A percentile compares a stretch with the other conserved stretches of the same genome.
phyloP scores from a whole-genome alignment of 2,888 invertebrate species.

The Plebejus melissa region DNA sequence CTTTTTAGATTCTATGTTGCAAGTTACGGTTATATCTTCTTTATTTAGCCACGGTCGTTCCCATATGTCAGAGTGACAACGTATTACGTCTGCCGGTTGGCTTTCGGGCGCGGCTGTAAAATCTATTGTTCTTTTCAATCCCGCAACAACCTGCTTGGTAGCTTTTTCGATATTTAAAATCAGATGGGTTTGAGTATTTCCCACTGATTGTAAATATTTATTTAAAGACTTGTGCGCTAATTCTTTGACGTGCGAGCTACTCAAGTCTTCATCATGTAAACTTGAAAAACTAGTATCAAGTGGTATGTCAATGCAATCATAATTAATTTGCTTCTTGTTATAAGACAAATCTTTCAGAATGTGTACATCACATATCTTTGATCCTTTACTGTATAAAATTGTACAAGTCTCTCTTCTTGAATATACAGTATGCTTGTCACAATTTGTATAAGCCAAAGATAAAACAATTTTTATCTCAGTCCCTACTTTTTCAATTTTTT shows the following conservation, averaged over 20 bases:
- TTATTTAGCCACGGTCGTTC: constrained; percentile 79
- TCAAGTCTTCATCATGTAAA: constrained; percentile 36
- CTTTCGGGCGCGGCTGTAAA: constrained; percentile 43
- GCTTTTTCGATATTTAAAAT: constrained; percentile 60
- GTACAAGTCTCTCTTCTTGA: constrained; percentile 49
- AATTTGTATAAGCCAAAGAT: constrained; percentile 51
- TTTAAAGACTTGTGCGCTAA: constrained; percentile 48
- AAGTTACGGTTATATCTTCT: constrained; percentile 49
- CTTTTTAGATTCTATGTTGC: background rate
- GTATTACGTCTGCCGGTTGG: constrained; percentile 32
- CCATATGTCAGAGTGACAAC: constrained; percentile 74
- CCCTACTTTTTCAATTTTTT: constrained; percentile 44
- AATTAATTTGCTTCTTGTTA: constrained; percentile 50
- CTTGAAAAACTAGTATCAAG: constrained; percentile 48
- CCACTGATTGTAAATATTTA: constrained; percentile 43
- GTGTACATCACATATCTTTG: constrained; percentile 55
- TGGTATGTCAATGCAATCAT: constrained; percentile 51
- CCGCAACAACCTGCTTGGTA: constrained; percentile 61
- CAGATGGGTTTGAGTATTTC: constrained; percentile 39
- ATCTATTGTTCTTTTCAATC: constrained; percentile 52
- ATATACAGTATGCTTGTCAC: constrained; percentile 48
- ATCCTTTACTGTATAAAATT: constrained; percentile 46
- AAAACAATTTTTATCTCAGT: constrained; percentile 53
- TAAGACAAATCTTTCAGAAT: constrained; percentile 50
- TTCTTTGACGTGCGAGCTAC: constrained; percentile 42